These are phyloP conservation scores for Orgyia antiqua DNA, from an alignment of 2,888 invertebrate genomes.

Conservation along the genomic window DNA sequence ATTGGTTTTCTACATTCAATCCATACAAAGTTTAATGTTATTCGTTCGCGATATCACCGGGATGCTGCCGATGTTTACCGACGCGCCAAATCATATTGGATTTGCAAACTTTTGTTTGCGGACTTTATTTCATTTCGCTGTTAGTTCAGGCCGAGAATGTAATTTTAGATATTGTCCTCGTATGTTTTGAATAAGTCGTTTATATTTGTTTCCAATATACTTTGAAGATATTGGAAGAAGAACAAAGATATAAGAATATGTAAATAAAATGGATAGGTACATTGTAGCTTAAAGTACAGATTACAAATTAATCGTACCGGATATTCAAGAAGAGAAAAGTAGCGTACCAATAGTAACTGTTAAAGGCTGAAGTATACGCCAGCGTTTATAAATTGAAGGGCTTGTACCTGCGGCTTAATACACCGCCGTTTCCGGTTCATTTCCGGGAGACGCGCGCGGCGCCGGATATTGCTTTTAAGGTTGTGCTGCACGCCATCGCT, in stretches of 20 bases:
- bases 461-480: conserved; percentile 80
- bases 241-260: conserved; percentile 5
- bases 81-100: conserved; percentile 79
- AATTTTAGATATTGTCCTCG: conserved; percentile 67
- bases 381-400: conserved; percentile 78
- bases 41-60: conserved; percentile 78
- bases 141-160: conserved; percentile 73
- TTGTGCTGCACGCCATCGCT: conserved; percentile 65
- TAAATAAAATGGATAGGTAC: background rate
- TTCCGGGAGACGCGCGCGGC: conserved; percentile 75
- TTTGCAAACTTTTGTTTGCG: conserved; percentile 78
- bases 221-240: conserved; percentile 28
- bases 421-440: conserved; percentile 79
- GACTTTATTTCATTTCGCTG: conserved; percentile 76
- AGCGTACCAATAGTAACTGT: conserved; percentile 37
- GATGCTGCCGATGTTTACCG: conserved; percentile 77
- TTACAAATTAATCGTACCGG: conserved; percentile 66
- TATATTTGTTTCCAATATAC: conserved; percentile 23
- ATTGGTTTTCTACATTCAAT: conserved; percentile 80
- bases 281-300: no score
- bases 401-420: conserved; percentile 78
- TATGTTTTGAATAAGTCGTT: conserved; percentile 46
- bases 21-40: conserved; percentile 79
- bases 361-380: conserved; percentile 55
- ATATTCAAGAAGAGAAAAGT: conserved; percentile 49